phyloP scores from a whole-genome alignment of 1,140 invertebrate genomes.

The Drosophila malerkotliana region DNA sequence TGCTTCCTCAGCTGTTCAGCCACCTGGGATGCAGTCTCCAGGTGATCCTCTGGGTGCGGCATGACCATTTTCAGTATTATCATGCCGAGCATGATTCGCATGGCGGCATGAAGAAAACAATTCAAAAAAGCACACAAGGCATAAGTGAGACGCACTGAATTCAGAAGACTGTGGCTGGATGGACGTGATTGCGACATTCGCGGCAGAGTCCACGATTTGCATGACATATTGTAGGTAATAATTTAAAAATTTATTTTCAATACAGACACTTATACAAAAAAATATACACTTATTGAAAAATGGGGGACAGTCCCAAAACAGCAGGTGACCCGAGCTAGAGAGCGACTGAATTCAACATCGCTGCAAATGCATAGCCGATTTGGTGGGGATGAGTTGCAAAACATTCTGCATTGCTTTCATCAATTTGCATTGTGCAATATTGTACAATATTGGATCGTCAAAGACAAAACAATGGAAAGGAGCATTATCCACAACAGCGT shows the following conservation, averaged over 20 bases:
- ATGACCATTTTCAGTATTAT: slow-evolving; percentile 74
- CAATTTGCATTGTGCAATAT: too few relatives aligned
- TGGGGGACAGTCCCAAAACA: background rate
- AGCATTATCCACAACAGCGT: too few relatives aligned
- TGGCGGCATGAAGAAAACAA: slow-evolving; percentile 55
- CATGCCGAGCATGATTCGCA: slow-evolving; percentile 72
- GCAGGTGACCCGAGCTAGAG: slow-evolving; percentile 5
- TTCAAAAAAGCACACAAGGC: slow-evolving; percentile 69
- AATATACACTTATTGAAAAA: slow-evolving; percentile 7
- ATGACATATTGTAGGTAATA: slow-evolving; percentile 30
- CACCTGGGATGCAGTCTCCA: background rate
- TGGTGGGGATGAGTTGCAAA: slow-evolving; percentile 15
- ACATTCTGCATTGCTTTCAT: too few relatives aligned
- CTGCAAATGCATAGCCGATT: slow-evolving; percentile 20
- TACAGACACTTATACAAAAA: slow-evolving; percentile 22
- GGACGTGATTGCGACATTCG: slow-evolving; percentile 4
- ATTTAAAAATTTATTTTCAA: background rate
- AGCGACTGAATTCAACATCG: slow-evolving; percentile 25
- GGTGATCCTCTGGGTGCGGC: slow-evolving; percentile 24
- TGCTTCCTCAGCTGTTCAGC: background rate
- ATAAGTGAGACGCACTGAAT: slow-evolving; percentile 67
- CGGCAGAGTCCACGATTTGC: slow-evolving; percentile 65
- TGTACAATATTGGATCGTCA: too few relatives aligned
- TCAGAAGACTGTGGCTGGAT: slow-evolving; percentile 12
- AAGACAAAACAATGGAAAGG: too few relatives aligned